Evolutionary conservation across 2,888 invertebrate species (phyloP).

Genomic region (Nephrotoma appendiculata): DNA sequence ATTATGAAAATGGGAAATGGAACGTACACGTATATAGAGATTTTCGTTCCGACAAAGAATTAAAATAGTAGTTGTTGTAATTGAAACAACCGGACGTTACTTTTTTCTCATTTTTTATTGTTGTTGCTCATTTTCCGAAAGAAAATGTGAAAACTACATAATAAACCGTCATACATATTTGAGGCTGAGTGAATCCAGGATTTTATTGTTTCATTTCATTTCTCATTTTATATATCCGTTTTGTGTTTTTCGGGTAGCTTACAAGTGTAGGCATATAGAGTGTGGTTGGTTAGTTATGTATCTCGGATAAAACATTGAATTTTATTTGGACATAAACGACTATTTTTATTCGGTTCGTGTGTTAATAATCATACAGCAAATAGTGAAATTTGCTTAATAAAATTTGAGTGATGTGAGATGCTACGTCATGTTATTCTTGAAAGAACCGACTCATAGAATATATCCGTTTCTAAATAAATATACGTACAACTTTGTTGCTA

Average conservation of each 20-base stretch:
- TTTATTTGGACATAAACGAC: too few species aligned
- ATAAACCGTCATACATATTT: background rate
- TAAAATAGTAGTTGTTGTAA: background rate
- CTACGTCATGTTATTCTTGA: too few species aligned
- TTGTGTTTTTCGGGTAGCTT: background rate
- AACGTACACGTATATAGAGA: background rate
- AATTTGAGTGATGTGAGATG: background rate
- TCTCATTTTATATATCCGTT: background rate
- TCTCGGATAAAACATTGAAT: background rate
- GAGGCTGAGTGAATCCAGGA: background rate
- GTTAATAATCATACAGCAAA: background rate
- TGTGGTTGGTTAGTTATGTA: background rate
- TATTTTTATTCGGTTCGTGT: background rate
- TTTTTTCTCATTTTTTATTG: background rate
- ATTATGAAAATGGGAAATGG: background rate
- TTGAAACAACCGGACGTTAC: background rate
- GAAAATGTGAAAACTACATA: background rate
- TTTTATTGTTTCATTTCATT: background rate
- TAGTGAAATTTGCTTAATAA: background rate
- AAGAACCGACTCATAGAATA: too few species aligned
- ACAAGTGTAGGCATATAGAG: background rate
- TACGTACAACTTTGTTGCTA: too few species aligned
- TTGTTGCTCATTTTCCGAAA: background rate
- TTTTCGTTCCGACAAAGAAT: background rate
- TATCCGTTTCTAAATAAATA: too few species aligned